phyloP scores from a whole-genome alignment of 2,113 vertebrate species.

The Origma solitaria region DNA sequence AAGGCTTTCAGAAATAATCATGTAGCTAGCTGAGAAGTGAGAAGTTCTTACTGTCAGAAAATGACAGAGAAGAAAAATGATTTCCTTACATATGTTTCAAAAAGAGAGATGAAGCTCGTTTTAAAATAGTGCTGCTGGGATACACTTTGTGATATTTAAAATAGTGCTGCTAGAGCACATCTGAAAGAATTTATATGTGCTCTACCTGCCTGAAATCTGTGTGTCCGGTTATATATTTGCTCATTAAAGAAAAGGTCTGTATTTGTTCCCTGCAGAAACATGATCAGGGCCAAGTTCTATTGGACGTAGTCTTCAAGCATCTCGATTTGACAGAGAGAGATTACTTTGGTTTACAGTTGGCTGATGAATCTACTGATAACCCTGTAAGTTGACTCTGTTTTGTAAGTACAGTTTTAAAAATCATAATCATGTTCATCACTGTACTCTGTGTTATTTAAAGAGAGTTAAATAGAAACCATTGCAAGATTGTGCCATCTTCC shows the following conservation, averaged over 20 bases:
- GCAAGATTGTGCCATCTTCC: background rate
- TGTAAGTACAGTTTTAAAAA: background rate
- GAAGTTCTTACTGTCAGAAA: conserved; percentile 15
- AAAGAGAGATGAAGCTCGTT: background rate
- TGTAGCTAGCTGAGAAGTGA: background rate
- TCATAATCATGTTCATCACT: background rate
- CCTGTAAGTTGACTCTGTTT: conserved; percentile 79
- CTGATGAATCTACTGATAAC: conserved; percentile 90
- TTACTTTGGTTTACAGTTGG: conserved; percentile 96
- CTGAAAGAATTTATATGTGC: background rate
- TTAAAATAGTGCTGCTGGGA: background rate
- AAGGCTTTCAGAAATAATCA: conserved; percentile 15
- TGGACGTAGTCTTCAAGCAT: conserved; percentile 94
- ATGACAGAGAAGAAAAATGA: background rate
- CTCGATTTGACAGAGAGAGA: conserved; percentile 97
- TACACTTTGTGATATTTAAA: background rate
- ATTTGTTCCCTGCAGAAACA: conserved; percentile 83
- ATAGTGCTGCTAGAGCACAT: background rate
- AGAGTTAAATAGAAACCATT: background rate
- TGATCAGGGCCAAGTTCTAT: conserved; percentile 89
- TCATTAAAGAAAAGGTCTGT: background rate
- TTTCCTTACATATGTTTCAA: background rate
- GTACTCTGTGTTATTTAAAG: background rate
- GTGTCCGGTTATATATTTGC: background rate
- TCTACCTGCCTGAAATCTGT: background rate